Percentiles rank a stretch among this genome's conserved stretches.
phyloP scores from a whole-genome alignment of 1,140 invertebrate genomes.

The Carposina sasakii region DNA sequence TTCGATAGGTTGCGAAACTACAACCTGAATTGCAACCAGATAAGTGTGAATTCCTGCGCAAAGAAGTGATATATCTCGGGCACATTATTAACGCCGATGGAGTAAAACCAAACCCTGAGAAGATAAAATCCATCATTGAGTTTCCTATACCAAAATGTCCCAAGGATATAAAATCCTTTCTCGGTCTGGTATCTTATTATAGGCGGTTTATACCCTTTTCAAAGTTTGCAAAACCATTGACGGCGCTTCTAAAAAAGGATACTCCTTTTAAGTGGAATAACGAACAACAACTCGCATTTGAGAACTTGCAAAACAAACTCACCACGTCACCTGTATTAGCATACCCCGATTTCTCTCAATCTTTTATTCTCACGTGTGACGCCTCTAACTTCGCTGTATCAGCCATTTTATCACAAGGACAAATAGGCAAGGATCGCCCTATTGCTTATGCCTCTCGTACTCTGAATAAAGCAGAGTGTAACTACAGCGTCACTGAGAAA shows the following conservation, averaged over 20 bases:
- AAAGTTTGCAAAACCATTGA: slow-evolving; percentile 33
- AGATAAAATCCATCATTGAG: slow-evolving; percentile 32
- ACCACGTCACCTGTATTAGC: slow-evolving; percentile 13
- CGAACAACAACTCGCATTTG: slow-evolving; percentile 19
- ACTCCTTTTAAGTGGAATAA: slow-evolving; percentile 10
- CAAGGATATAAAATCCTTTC: slow-evolving; percentile 41
- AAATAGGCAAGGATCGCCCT: slow-evolving; percentile 30
- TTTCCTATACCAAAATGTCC: slow-evolving; percentile 33
- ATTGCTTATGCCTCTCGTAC: slow-evolving; percentile 37
- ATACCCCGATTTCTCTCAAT: slow-evolving; percentile 41
- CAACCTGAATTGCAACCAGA: slow-evolving; percentile 54
- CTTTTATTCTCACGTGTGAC: slow-evolving; percentile 47
- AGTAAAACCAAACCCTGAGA: slow-evolving; percentile 37
- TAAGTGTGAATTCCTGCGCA: slow-evolving; percentile 46
- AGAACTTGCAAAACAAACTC: slow-evolving; percentile 14
- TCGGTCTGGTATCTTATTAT: slow-evolving; percentile 49
- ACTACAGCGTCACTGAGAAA: slow-evolving; percentile 29
- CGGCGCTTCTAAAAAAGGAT: slow-evolving; percentile 25
- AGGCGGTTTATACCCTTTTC: slow-evolving; percentile 43
- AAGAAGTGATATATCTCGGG: slow-evolving; percentile 39
- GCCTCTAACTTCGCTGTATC: slow-evolving; percentile 47
- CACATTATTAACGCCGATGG: slow-evolving; percentile 36
- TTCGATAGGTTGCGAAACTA: slow-evolving; percentile 36
- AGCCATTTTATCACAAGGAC: slow-evolving; percentile 48
- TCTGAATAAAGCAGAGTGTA: slow-evolving; percentile 26